phyloP scores from a whole-genome alignment of 2,888 invertebrate species.

The Dynastes hyllus region DNA sequence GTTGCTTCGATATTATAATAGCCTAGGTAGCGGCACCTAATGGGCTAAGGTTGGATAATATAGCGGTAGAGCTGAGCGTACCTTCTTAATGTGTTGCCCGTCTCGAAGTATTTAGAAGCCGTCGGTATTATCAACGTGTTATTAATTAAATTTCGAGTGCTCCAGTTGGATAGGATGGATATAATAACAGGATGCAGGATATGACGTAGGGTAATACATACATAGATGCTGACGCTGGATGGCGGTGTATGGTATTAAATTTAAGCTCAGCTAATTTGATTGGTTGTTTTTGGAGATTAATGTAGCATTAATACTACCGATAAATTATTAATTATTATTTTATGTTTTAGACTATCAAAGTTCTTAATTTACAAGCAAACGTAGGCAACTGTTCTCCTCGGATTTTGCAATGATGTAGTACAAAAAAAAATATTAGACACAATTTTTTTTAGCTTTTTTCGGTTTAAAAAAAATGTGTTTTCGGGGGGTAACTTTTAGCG shows the following conservation, averaged over 20 bases:
- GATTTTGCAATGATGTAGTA: too few species aligned
- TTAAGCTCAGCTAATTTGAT: neutral
- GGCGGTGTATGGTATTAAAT: conserved; percentile 5
- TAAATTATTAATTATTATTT: too few species aligned
- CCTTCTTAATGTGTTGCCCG: neutral
- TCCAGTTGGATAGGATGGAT: neutral
- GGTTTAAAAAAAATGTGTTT: too few species aligned
- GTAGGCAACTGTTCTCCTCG: too few species aligned
- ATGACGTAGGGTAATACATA: neutral
- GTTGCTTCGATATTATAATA: neutral
- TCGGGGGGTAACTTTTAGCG: too few species aligned
- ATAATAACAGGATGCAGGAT: neutral
- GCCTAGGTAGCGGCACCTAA: conserved; percentile 3
- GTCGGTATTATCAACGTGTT: conserved; percentile 7
- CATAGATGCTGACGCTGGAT: neutral
- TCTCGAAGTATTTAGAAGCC: neutral
- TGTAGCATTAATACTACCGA: too few species aligned
- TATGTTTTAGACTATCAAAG: too few species aligned
- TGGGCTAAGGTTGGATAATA: conserved; percentile 4
- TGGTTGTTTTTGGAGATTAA: neutral
- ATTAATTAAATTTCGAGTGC: conserved; percentile 27
- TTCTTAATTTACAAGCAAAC: too few species aligned
- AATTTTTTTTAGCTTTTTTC: too few species aligned
- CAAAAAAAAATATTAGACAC: too few species aligned
- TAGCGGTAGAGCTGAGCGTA: neutral